Evolutionary conservation across 37 sponge, comb jelly and placozoan genomes (phyloP).

Genomic region (Spongia lamella): DNA sequence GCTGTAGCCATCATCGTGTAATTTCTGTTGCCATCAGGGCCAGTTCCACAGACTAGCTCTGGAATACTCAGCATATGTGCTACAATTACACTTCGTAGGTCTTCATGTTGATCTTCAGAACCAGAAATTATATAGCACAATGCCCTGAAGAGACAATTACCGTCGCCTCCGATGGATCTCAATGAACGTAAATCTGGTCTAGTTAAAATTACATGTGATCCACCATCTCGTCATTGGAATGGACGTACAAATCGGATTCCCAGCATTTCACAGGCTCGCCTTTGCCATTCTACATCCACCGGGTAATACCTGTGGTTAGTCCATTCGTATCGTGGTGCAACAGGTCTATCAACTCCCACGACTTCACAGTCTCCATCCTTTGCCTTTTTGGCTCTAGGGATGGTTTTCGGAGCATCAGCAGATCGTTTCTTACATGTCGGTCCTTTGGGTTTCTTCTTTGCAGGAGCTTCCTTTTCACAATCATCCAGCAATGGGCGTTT

Average conservation of each 20-base stretch:
- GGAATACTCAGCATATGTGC: neutral
- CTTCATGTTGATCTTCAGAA: constrained; percentile 14
- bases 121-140: constrained; percentile 5
- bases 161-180: neutral
- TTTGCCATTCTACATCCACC: constrained; percentile 15
- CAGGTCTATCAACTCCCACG: too few relatives aligned
- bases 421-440: too few relatives aligned
- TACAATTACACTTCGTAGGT: neutral
- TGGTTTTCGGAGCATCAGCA: too few relatives aligned
- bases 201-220: neutral
- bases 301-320: neutral
- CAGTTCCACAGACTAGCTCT: neutral
- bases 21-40: too few relatives aligned
- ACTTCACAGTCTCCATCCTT: too few relatives aligned
- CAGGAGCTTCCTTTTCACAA: too few relatives aligned
- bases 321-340: too few relatives aligned
- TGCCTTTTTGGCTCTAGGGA: too few relatives aligned
- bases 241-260: neutral
- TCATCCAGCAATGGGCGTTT: too few relatives aligned
- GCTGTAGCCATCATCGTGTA: neutral
- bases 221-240: neutral
- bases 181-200: neutral
- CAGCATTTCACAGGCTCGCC: neutral
- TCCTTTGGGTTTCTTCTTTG: too few relatives aligned
- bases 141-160: constrained; percentile 17